A percentile compares a stretch with the other conserved stretches of the same genome.
phyloP scores from a whole-genome alignment of 2,888 invertebrate genomes.

The Bugula neritina region DNA sequence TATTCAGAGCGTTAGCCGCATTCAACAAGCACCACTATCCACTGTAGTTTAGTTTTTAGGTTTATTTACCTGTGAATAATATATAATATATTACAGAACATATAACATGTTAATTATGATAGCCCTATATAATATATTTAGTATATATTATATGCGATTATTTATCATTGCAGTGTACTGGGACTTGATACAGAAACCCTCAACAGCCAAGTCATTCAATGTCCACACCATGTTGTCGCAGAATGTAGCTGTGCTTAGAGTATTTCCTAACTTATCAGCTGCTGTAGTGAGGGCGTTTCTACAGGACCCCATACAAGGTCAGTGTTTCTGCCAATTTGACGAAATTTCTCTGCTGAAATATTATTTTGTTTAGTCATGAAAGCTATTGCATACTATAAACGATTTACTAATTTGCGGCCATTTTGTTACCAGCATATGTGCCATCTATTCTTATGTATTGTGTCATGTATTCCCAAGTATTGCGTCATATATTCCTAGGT shows the following conservation, averaged over 20 bases:
- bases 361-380: too few relatives aligned
- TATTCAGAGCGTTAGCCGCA: too few relatives aligned
- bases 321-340: too few relatives aligned
- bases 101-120: neutral
- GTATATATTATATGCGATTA: neutral
- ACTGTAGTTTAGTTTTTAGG: too few relatives aligned
- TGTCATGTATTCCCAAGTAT: too few relatives aligned
- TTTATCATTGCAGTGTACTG: conserved; percentile 65
- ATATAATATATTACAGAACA: neutral
- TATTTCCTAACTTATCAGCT: conserved; percentile 84
- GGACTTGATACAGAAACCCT: conserved; percentile 62
- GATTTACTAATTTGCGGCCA: too few relatives aligned
- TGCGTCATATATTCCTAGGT: neutral
- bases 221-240: conserved; percentile 68
- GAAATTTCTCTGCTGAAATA: too few relatives aligned
- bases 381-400: too few relatives aligned
- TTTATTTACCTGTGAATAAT: too few relatives aligned
- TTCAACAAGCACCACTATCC: too few relatives aligned
- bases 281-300: conserved; percentile 62
- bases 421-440: too few relatives aligned
- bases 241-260: conserved; percentile 76
- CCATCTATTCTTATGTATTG: too few relatives aligned
- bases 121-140: neutral
- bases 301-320: conserved; percentile 61
- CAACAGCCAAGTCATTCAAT: conserved; percentile 62